These are phyloP conservation scores for Leptinotarsa undecemlineata DNA, from an alignment of 1,140 invertebrate genomes.

Conservation along the genomic window DNA sequence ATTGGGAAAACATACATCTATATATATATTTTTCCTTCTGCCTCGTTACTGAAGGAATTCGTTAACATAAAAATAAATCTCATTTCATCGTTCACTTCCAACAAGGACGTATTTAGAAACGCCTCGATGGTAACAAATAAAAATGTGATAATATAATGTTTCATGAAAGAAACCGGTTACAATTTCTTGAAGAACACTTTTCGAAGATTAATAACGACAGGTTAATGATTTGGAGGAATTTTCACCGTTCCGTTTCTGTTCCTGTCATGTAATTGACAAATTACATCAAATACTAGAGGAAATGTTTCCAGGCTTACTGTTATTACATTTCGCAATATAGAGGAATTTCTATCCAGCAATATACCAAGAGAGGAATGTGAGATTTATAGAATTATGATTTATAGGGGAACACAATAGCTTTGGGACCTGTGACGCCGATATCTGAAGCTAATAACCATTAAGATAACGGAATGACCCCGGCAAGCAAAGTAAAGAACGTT, in stretches of 20 bases:
- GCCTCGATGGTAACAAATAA: too few species aligned
- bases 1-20: too few species aligned
- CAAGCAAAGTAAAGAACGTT: conserved; percentile 17
- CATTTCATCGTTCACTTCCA: too few species aligned
- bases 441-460: conserved; percentile 29
- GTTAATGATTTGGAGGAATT: conserved; percentile 13
- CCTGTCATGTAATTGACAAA: conserved; percentile 35
- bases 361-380: conserved; percentile 40
- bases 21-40: too few species aligned
- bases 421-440: conserved; percentile 17
- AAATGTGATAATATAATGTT: too few species aligned
- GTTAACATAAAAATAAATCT: too few species aligned
- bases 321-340: conserved; percentile 39
- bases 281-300: conserved; percentile 38
- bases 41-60: too few species aligned
- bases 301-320: conserved; percentile 32
- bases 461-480: conserved; percentile 28
- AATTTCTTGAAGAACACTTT: background rate
- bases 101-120: too few species aligned
- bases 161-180: background rate
- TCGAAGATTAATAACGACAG: background rate
- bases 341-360: conserved; percentile 38
- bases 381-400: conserved; percentile 44
- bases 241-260: conserved; percentile 25
- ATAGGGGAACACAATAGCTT: conserved; percentile 21